phyloP scores from a whole-genome alignment of 2,113 vertebrate genomes.

The Puffinus mauretanicus region DNA sequence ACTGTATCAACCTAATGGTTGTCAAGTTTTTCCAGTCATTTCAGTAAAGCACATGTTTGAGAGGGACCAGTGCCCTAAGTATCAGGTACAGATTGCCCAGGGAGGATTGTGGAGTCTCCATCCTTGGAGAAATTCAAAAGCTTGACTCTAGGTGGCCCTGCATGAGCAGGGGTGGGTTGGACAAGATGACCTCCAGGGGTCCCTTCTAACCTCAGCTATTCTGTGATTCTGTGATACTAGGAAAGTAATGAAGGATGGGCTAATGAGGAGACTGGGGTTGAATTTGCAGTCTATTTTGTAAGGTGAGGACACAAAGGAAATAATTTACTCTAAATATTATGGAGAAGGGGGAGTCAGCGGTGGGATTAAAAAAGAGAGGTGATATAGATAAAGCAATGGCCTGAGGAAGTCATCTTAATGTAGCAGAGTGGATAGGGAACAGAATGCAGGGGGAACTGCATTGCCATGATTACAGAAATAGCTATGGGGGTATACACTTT shows the following conservation, averaged over 20 bases:
- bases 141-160: background rate
- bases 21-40: background rate
- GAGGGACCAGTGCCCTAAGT: background rate
- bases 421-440: background rate
- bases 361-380: background rate
- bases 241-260: background rate
- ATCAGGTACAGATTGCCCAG: background rate
- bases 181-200: background rate
- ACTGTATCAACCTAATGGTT: background rate
- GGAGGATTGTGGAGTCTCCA: background rate
- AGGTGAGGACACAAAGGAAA: background rate
- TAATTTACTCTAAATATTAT: background rate
- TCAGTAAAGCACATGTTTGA: background rate
- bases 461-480: background rate
- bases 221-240: background rate
- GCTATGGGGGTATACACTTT: fast-evolving
- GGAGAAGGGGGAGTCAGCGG: background rate
- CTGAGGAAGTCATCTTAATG: background rate
- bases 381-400: background rate
- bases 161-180: background rate
- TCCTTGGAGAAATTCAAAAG: background rate
- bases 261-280: background rate
- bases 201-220: background rate
- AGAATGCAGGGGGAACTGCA: background rate
- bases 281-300: background rate